These are phyloP conservation scores for Monarcha castaneiventris DNA, from an alignment of 2,113 vertebrate genomes.

Conservation along the genomic window DNA sequence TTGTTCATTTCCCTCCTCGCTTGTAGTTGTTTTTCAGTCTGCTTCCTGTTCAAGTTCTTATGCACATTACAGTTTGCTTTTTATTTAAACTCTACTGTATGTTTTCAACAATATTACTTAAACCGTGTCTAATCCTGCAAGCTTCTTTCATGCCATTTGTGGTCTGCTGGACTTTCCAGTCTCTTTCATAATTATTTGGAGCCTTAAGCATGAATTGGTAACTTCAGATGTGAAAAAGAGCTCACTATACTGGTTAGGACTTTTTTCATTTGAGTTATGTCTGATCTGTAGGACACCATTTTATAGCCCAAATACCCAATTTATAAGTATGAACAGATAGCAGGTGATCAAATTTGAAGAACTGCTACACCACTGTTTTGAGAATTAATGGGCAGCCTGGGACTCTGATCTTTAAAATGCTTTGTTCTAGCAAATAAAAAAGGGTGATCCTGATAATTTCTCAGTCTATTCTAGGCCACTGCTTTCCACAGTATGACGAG, in stretches of 20 bases:
- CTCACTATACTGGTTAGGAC: neutral
- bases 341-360: neutral
- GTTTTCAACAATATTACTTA: neutral
- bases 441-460: neutral
- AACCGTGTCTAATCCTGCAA: neutral
- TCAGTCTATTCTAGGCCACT: neutral
- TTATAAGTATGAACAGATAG: neutral
- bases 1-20: slow-evolving; percentile 15
- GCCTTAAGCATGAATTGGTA: neutral
- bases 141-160: neutral
- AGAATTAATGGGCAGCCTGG: neutral
- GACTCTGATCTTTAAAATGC: neutral
- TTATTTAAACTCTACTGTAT: neutral
- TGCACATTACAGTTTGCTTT: neutral
- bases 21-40: slow-evolving; percentile 27
- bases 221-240: neutral
- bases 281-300: neutral
- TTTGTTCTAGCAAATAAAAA: neutral
- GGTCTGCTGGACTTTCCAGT: neutral
- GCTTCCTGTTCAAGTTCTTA: slow-evolving; percentile 20
- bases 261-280: neutral
- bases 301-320: neutral
- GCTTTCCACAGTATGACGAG: neutral
- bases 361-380: neutral
- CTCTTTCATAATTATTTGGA: neutral